phyloP scores from a whole-genome alignment of 2,113 vertebrate genomes.

The Phalacrocorax aristotelis region DNA sequence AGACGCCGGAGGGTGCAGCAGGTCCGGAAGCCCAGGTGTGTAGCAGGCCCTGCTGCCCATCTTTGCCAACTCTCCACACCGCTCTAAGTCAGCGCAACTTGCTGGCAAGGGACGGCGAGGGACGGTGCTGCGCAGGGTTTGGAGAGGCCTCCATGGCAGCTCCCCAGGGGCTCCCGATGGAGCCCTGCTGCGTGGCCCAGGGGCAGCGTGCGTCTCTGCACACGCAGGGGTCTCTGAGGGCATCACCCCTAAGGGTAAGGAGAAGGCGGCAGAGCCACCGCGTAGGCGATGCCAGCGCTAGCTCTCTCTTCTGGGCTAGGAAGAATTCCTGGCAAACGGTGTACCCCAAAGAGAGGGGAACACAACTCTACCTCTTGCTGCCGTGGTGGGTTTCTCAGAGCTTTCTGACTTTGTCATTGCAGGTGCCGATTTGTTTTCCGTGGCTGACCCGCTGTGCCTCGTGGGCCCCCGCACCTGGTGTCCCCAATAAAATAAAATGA shows the following conservation, averaged over 20 bases:
- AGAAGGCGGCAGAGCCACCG: no score
- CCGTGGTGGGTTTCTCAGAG: neutral
- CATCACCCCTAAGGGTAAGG: no score
- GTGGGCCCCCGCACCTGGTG: neutral
- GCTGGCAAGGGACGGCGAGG: no score
- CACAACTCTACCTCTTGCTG: neutral
- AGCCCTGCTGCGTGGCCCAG: no score
- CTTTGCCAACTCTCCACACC: neutral
- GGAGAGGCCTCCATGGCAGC: no score
- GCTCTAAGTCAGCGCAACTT: neutral
- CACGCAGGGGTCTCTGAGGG: no score
- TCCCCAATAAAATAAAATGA: neutral
- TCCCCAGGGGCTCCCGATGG: no score
- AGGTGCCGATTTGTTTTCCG: neutral
- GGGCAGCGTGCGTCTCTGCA: no score
- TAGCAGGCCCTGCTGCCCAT: neutral
- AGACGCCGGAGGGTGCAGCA: neutral
- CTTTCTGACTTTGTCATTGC: neutral
- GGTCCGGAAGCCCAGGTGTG: neutral
- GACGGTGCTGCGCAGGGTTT: no score
- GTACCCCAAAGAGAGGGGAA: neutral
- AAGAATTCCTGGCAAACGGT: neutral
- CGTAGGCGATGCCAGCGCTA: neutral
- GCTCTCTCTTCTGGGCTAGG: no score
- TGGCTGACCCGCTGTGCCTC: neutral